Base-by-base conservation (phyloP, 2,113 vertebrate species). In the Lophochroa leadbeateri region DNA sequence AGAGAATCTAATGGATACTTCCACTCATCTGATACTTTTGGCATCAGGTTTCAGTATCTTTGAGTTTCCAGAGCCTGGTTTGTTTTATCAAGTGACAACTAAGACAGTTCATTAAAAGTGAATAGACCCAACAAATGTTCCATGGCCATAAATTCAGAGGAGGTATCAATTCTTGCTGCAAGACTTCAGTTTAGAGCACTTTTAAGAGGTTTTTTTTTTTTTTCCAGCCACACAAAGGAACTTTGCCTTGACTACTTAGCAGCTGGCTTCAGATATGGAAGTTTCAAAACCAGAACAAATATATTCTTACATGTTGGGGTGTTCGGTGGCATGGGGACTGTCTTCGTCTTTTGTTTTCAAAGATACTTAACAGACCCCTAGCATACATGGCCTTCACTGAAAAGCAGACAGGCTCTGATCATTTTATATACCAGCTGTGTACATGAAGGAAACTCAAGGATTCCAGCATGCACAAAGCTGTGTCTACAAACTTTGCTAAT, bases 241-340 rank as follows among this genome's bases (percentile, higher is more conserved):
- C 16, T 84, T 82, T 21, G 68, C 47, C 57, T 88, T 29, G 43
- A 47, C 33, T 78, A 14, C 55, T 65, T 23, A 39, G 52, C 27
- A 23, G 39, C 10, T 64, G 57, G 37, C 61, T 50, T 77, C 33
- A 67, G 31, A 28, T 46, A 76, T 2, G 25, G n/a, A 63, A 29
- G 10, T 39, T 24, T 44, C 11, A 57, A 63, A 16, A 57, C 46
- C 8, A 16, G 47, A 88, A 53, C 24, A 70, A 71, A 68, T 64
- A 52, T 3, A 53, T 44, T 67, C 39, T 64, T 14, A 55, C 3
- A 18, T 17, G 17, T 39, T 28, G n/a, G 23, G 11, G 9, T 31
- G 28, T 29, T 52, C 13, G 31, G 44, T 23, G 6, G 2, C 43
- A 13, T 0, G 3, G 2, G 21, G 27, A 7, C 43, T 23, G 21